A percentile compares a stretch with the other conserved stretches of the same genome.
phyloP scores from a whole-genome alignment of 2,888 invertebrate genomes.

The Troides helena region DNA sequence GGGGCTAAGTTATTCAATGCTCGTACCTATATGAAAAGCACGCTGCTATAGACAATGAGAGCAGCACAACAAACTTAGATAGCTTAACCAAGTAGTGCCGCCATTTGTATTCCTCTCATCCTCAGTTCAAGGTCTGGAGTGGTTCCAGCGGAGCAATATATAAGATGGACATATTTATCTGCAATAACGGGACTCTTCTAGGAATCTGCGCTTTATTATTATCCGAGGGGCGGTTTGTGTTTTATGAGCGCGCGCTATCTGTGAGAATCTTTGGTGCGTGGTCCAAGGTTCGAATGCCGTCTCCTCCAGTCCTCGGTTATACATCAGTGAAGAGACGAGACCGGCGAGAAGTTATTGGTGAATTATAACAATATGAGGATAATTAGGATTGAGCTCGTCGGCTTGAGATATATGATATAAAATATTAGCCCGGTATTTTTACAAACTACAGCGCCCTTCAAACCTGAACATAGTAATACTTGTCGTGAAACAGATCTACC shows the following conservation, averaged over 20 bases:
- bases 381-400: background rate
- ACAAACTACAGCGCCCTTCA: too few relatives aligned
- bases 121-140: constrained; percentile 26
- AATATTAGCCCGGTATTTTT: background rate
- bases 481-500: background rate
- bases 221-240: constrained; percentile 47
- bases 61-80: too few relatives aligned
- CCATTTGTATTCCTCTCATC: too few relatives aligned
- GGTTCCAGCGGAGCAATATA: constrained; percentile 40
- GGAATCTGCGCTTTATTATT: constrained; percentile 56
- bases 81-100: too few relatives aligned
- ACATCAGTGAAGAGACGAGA: too few relatives aligned
- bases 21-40: too few relatives aligned
- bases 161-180: constrained; percentile 41
- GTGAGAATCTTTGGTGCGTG: constrained; percentile 31
- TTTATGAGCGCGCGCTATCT: constrained; percentile 44
- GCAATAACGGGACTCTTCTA: constrained; percentile 41
- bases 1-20: too few relatives aligned
- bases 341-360: background rate
- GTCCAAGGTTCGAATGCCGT: constrained; percentile 22
- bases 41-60: too few relatives aligned
- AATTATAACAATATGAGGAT: background rate
- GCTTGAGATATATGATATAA: background rate
- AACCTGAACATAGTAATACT: background rate
- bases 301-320: too few relatives aligned